These are phyloP conservation scores for Galeopsomyia nigrocyanea DNA, from an alignment of 2,888 invertebrate species.

Conservation along the genomic window DNA sequence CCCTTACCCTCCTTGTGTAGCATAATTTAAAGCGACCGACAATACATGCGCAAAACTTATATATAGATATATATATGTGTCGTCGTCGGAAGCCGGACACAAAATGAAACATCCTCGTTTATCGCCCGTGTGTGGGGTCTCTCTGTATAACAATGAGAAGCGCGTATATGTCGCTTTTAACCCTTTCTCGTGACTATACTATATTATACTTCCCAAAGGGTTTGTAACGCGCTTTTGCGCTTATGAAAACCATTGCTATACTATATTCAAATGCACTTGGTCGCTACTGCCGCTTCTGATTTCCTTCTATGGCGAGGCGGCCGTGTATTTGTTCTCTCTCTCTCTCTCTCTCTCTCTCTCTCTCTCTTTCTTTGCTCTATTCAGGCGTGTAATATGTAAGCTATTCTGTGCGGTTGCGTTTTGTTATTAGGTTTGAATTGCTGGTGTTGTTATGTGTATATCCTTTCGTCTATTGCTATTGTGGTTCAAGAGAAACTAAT, in stretches of 20 bases:
- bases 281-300: constrained; percentile 16
- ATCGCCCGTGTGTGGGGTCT: constrained; percentile 20
- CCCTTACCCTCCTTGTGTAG: too few relatives aligned
- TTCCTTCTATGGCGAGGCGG: constrained; percentile 10
- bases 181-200: background rate
- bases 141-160: constrained; percentile 29
- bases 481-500: too few relatives aligned
- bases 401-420: too few relatives aligned
- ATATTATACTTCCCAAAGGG: too few relatives aligned
- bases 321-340: background rate
- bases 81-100: background rate
- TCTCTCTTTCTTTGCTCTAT: too few relatives aligned
- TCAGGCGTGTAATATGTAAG: too few relatives aligned
- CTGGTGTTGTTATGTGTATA: too few relatives aligned
- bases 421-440: too few relatives aligned
- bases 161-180: constrained; percentile 8
- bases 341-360: background rate
- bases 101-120: constrained; percentile 36
- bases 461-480: too few relatives aligned
- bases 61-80: too few relatives aligned
- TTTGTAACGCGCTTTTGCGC: too few relatives aligned
- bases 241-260: too few relatives aligned
- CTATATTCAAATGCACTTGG: background rate
- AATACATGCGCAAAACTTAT: background rate
- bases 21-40: constrained; percentile 30